These are phyloP conservation scores for Hyaena hyaena DNA, from an alignment of 2,113 vertebrate species.

Conservation along the genomic window DNA sequence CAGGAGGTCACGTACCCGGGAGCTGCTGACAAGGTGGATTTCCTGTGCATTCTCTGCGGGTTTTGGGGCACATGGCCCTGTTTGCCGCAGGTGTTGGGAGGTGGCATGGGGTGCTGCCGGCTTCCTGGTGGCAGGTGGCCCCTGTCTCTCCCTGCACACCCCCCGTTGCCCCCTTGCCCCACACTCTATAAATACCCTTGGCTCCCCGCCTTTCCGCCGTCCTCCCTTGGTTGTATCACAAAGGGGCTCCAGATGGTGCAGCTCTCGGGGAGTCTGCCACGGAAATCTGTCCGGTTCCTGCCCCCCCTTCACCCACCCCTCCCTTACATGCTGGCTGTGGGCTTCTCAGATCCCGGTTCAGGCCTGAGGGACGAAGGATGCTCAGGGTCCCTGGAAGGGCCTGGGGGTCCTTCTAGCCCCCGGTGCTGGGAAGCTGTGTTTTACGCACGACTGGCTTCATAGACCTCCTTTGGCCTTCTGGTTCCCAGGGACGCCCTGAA, in stretches of 20 bases:
- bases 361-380: slow-evolving; percentile 25
- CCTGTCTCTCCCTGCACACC: background rate
- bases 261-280: slow-evolving; percentile 83
- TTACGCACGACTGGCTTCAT: background rate
- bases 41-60: background rate
- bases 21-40: background rate
- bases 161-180: background rate
- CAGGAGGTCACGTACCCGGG: background rate
- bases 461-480: background rate
- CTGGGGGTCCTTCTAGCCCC: background rate
- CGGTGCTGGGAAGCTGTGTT: background rate
- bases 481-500: background rate
- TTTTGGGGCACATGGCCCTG: background rate
- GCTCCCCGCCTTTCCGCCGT: background rate
- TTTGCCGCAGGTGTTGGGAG: background rate
- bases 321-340: slow-evolving; percentile 83
- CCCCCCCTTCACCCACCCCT: slow-evolving; percentile 83
- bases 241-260: slow-evolving; percentile 91
- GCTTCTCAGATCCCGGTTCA: slow-evolving; percentile 77
- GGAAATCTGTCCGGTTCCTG: slow-evolving; percentile 87
- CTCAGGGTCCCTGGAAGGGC: background rate
- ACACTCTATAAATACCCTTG: slow-evolving; percentile 57
- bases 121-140: slow-evolving; percentile 3
- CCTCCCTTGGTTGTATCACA: slow-evolving; percentile 61
- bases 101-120: background rate